A percentile compares a stretch with the other conserved stretches of the same genome.
phyloP scores from a whole-genome alignment of 2,797 vertebrate species.

The Sorex maritimensis region DNA sequence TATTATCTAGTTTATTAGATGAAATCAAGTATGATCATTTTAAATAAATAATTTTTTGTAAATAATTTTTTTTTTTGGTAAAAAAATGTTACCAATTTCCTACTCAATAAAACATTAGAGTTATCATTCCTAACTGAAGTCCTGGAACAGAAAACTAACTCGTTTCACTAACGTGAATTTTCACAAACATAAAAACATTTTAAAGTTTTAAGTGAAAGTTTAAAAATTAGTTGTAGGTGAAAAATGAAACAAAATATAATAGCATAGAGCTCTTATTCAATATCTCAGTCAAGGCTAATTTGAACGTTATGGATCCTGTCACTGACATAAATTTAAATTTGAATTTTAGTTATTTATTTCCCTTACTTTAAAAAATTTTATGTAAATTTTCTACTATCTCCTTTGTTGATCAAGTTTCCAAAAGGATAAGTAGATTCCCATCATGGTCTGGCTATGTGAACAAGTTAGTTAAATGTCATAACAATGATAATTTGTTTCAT shows the following conservation, averaged over 20 bases:
- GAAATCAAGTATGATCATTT: constrained; percentile 58
- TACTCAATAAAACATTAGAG: not conserved
- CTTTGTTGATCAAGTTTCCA: not conserved
- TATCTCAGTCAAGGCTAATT: not conserved
- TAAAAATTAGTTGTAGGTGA: constrained; percentile 18
- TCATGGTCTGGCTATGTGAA: not conserved
- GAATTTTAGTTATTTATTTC: not conserved
- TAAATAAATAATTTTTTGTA: not conserved
- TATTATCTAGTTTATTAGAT: constrained; percentile 70
- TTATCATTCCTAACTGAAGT: not conserved
- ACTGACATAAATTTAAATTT: constrained; percentile 33
- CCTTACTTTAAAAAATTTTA: not conserved
- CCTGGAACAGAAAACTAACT: not conserved
- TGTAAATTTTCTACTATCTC: not conserved
- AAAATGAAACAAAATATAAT: constrained; percentile 13
- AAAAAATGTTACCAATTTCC: not conserved
- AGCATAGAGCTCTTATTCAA: not conserved
- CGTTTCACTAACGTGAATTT: not conserved
- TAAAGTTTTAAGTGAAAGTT: no score
- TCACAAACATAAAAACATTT: not conserved
- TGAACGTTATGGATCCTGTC: not conserved
- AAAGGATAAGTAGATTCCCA: not conserved
- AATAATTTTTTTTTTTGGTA: no score
- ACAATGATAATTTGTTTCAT: not conserved
- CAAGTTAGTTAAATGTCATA: not conserved